Evolutionary conservation across 2,113 vertebrate species (phyloP), one percentile per base, ranked within the genome.

Genomic region (Rousettus leschenaultii): DNA sequence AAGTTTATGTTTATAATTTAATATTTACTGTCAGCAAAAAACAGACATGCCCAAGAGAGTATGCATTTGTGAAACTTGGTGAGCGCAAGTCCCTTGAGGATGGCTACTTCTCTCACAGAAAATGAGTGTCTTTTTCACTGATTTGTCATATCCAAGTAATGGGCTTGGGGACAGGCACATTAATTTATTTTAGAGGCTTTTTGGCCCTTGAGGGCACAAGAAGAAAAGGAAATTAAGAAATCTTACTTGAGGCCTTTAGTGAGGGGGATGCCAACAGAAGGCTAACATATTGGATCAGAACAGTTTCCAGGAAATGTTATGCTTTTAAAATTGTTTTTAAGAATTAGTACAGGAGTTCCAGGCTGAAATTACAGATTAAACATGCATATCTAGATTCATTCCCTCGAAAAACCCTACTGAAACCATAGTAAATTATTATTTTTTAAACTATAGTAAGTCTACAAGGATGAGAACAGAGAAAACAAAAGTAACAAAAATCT

Each of bases 281-380:
- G 73, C 71, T 87, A 68, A 86, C 86, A 82, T 80, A 66, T 26
- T 96, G 94, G 48, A 82, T 94, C 59, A 82, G 91, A 94, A 94
- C 43, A 61, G 66, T 78, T 96, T 95, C 89, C 94, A 95, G 94
- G 93, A 96, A 95, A 91, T 51, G 48, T 66, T 75, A 33, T n/a
- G 35, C 48, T 95, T 82, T 77, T 90, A 61, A 95, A 94, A 70
- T 89, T 57, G 59, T 85, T 91, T 96, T 89, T 89, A 89, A 88
- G 85, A 95, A 78, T 59, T 22, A 66, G 35, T 61, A 53, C 33
- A n/a, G 59, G 59, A 92, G 57, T 78, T 66, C 79, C 8, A 24
- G 55, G 40, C 71, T 91, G 59, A 78, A 87, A 63, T 13, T 73
- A 26, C 10, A 43, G 51, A 77, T 88, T 59, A 88, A 90, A 93